Conservation (phyloP, 2,888 invertebrate species). For the Erebia epiphron region DNA sequence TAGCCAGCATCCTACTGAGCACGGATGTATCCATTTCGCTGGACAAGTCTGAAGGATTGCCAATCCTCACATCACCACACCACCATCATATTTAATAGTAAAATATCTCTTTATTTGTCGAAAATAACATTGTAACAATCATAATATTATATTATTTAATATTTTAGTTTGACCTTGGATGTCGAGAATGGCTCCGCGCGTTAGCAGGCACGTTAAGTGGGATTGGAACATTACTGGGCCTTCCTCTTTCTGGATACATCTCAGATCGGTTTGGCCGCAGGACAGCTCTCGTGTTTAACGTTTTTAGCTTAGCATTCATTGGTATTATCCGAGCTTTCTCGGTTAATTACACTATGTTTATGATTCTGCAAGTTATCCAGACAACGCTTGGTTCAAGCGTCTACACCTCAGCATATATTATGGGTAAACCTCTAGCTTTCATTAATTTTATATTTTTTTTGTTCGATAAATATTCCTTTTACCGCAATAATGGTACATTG, state of each 20-base stretch:
- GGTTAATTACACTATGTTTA: conserved; percentile 14
- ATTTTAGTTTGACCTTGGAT: conserved; percentile 27
- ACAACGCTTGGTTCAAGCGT: conserved; percentile 3
- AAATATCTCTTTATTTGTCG: no score
- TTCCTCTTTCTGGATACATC: conserved; percentile 15
- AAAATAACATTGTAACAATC: no score
- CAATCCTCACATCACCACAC: no score
- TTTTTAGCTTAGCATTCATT: not conserved
- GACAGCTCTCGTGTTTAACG: conserved; percentile 1
- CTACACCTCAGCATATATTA: conserved; percentile 3
- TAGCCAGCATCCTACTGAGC: no score
- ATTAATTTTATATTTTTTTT: no score
- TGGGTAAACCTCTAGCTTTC: not conserved
- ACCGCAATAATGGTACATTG: no score
- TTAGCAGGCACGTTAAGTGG: conserved; percentile 4
- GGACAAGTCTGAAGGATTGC: no score
- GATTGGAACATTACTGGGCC: conserved; percentile 4
- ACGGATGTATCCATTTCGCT: no score
- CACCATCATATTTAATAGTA: no score
- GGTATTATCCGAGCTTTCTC: conserved; percentile 8
- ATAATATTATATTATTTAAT: no score
- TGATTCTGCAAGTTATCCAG: conserved; percentile 9
- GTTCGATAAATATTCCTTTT: no score
- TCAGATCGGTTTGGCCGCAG: conserved; percentile 12
- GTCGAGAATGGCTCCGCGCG: conserved; percentile 17